Base-by-base conservation (phyloP, 2,888 invertebrate species). In the Cheilosia vernalis region DNA sequence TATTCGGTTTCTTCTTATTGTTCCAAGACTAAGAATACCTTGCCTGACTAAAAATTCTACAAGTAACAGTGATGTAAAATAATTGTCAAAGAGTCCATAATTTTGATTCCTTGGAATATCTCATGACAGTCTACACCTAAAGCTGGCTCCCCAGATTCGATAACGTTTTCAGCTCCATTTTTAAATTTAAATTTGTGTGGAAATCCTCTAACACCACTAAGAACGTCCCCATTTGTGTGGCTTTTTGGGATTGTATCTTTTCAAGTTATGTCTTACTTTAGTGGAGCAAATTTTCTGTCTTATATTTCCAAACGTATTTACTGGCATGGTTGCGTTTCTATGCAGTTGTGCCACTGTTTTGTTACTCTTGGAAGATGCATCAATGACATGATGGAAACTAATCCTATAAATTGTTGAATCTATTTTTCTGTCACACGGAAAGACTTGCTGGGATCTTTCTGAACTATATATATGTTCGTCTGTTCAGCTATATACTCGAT, bases 281-380 rank as follows among this genome's bases (percentile, higher is more conserved):
- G 66, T 66, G 24, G 66, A 66, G 61, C 61, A 44, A 47, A 61
- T 61, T 44, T 61, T 47, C 30, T 53, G n/a, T 47, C 44, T 47
- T 47, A 17, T 3, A 0, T 47, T 47, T 17, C 19, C 44, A 47
- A 47, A 47, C 0, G 44, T 17, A 47, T 47, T 47, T 19, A 4
- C 44, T 17, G n/a, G 40, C 44, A 17, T 47, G 17, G 44, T 47
- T 47, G 30, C 30, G 30, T 30, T 30, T 7, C 30, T 30, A 30
- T 4, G 47, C 47, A 47, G 47, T 47, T 19, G 19, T 47, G 47
- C 47, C 47, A 47, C 5, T 47, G 19, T 47, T 47, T 47, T 47
- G 17, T 47, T 17, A 47, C n/a, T 47, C 17, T 47, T 47, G 47
- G 44, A 47, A 47, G 17, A 47, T 47, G 19, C 6, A 19, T 4